Evolutionary conservation across 2,113 vertebrate genomes (phyloP).

Genomic region (Gracilinanus agilis): DNA sequence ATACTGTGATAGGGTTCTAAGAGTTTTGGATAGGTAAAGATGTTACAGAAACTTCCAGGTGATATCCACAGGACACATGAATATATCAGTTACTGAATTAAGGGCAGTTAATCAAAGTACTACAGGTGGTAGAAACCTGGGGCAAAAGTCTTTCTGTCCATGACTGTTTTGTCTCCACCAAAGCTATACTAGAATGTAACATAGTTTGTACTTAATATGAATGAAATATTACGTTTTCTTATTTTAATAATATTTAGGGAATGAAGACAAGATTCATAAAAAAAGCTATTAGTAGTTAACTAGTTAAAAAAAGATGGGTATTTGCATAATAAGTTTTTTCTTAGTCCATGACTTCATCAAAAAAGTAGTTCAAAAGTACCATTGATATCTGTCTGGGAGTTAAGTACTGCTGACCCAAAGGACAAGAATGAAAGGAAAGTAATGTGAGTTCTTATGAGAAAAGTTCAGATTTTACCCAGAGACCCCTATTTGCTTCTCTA

Average conservation of each 20-base stretch:
- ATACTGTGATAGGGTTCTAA: background rate
- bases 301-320: background rate
- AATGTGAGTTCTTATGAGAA: background rate
- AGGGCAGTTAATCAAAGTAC: background rate
- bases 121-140: background rate
- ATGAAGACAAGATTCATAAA: background rate
- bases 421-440: background rate
- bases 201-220: background rate
- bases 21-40: background rate
- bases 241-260: background rate
- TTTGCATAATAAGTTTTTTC: background rate
- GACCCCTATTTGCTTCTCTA: background rate
- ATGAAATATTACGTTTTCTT: background rate
- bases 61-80: background rate
- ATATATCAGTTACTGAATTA: background rate
- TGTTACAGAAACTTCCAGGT: background rate
- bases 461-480: background rate
- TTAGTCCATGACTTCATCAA: background rate
- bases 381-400: background rate
- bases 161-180: background rate
- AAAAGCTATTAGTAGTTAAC: background rate
- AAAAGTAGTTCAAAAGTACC: background rate
- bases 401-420: background rate
- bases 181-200: background rate
- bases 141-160: background rate